A percentile compares a stretch with the other conserved stretches of the same genome.
Evolutionary conservation across 2,113 vertebrate genomes (phyloP).

Genomic region (Eretmochelys imbricata): DNA sequence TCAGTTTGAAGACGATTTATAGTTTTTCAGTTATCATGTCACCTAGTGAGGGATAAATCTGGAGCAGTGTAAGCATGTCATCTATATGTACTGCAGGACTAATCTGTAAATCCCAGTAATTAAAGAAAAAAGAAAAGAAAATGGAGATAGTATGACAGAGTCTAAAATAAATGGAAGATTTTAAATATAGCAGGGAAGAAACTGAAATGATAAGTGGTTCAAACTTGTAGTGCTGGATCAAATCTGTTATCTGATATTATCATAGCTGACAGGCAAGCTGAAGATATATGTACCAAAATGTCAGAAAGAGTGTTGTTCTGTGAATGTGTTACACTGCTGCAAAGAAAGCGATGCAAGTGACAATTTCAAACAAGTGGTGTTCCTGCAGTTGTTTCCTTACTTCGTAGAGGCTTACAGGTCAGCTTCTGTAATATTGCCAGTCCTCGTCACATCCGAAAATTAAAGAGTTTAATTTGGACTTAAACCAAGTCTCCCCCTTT

Average conservation of each 20-base stretch:
- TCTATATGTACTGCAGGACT: neutral
- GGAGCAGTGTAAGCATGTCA: neutral
- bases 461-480: neutral
- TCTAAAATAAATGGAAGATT: slow-evolving; percentile 19
- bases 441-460: neutral
- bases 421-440: neutral
- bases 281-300: neutral
- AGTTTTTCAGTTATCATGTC: neutral
- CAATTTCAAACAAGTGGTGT: neutral
- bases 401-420: neutral
- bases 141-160: slow-evolving; percentile 17
- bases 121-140: neutral
- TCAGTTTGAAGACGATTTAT: slow-evolving; percentile 35
- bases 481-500: neutral
- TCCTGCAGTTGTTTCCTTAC: neutral
- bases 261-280: neutral
- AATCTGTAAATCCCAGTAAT: slow-evolving; percentile 32
- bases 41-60: slow-evolving; percentile 17
- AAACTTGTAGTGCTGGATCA: neutral
- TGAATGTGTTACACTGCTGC: neutral
- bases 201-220: neutral
- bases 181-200: neutral
- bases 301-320: neutral
- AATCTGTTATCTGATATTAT: neutral
- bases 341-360: neutral